Conservation (phyloP, 2,797 vertebrate genomes). For the Fratercula arctica region DNA sequence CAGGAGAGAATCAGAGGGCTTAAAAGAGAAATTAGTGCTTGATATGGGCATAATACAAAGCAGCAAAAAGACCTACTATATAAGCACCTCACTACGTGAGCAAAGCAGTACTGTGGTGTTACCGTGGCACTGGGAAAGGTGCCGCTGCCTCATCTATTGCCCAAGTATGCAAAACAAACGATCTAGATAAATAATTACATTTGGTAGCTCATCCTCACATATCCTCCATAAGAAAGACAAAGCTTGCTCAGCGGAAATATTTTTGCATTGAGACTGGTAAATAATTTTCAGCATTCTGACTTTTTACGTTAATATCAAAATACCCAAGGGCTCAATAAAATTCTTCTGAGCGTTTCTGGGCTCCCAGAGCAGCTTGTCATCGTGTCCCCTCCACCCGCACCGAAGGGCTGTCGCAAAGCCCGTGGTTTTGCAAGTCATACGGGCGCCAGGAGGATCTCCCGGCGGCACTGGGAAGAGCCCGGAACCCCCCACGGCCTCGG, state of each 20-base stretch:
- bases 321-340: accelerated
- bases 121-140: background rate
- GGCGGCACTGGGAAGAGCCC: background rate
- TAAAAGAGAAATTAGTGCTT: background rate
- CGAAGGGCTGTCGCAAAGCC: accelerated
- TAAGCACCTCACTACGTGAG: background rate
- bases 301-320: accelerated
- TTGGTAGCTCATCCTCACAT: accelerated
- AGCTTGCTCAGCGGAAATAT: background rate
- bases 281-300: accelerated
- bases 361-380: background rate
- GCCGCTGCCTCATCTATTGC: accelerated
- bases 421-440: slow-evolving; percentile 18
- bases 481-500: background rate
- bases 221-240: background rate
- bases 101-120: background rate
- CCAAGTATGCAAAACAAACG: accelerated
- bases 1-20: background rate
- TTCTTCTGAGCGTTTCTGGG: accelerated
- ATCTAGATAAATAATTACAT: accelerated
- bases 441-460: background rate
- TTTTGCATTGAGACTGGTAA: accelerated
- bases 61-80: background rate
- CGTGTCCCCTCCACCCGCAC: background rate
- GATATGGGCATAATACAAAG: accelerated